A percentile compares a stretch with the other conserved stretches of the same genome.
Evolutionary conservation across 2,888 invertebrate genomes (phyloP).

Genomic region (Argynnis bischoffii): DNA sequence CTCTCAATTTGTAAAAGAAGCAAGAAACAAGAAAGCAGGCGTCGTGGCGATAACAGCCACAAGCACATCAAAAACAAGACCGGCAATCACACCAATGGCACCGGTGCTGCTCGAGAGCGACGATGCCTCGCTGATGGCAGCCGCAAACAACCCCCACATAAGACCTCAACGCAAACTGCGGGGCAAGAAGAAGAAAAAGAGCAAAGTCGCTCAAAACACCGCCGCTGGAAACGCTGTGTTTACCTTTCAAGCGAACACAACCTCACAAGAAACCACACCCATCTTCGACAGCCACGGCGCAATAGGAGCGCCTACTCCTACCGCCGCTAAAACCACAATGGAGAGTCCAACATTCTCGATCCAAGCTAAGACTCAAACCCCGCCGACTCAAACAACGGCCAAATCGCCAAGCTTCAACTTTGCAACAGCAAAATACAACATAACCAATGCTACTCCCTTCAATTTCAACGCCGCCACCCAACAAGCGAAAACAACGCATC

Average conservation of each 20-base stretch:
- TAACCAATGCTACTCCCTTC: too few species aligned
- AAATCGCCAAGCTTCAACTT: too few species aligned
- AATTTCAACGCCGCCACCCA: too few species aligned
- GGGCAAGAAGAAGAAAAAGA: not conserved
- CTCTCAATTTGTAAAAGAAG: not conserved
- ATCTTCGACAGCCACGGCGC: not conserved
- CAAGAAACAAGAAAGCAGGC: not conserved
- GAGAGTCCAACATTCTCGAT: too few species aligned
- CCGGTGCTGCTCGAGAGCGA: not conserved
- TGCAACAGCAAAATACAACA: too few species aligned
- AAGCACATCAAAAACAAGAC: not conserved
- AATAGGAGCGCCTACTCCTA: too few species aligned
- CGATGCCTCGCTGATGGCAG: not conserved
- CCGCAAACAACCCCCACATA: not conserved
- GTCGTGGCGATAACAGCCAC: not conserved
- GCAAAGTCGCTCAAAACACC: not conserved
- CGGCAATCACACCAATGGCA: not conserved
- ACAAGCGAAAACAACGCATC: too few species aligned
- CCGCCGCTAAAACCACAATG: too few species aligned
- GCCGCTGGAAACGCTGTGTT: too few species aligned
- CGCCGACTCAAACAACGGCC: too few species aligned
- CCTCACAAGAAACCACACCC: not conserved
- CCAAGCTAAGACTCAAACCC: too few species aligned
- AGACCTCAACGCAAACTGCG: not conserved
- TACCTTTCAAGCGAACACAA: not conserved